Evolutionary conservation across 2,113 vertebrate species (phyloP).

Genomic region (Vulpes ferrilata): DNA sequence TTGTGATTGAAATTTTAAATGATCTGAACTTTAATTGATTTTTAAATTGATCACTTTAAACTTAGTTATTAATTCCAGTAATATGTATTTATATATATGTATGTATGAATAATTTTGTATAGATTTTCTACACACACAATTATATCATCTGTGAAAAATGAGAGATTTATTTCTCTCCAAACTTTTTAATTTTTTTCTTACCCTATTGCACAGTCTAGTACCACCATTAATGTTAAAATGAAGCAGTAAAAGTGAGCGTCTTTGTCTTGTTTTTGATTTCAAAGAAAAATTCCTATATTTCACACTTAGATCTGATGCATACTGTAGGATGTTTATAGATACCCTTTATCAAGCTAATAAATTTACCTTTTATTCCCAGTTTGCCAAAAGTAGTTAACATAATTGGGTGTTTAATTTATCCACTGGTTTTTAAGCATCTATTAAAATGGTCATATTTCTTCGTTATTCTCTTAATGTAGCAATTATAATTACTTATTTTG

Average conservation of each 20-base stretch:
- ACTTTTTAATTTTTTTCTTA: neutral
- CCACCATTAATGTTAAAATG: neutral
- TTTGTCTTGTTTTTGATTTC: neutral
- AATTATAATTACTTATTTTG: neutral
- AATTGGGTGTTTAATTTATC: neutral
- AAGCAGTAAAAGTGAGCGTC: neutral
- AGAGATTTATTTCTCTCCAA: neutral
- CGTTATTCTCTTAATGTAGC: neutral
- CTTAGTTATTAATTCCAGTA: neutral
- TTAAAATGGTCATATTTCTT: neutral
- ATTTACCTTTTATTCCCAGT: neutral
- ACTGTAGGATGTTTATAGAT: neutral
- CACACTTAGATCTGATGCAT: neutral
- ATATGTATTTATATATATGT: neutral
- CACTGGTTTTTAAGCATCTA: neutral
- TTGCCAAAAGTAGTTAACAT: neutral
- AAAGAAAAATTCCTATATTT: constrained; percentile 5
- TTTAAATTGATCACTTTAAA: neutral
- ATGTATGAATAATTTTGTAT: neutral
- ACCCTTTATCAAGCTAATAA: neutral
- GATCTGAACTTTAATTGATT: neutral
- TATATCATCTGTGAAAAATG: neutral
- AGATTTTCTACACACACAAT: neutral
- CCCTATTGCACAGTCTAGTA: neutral
- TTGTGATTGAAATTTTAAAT: neutral